These are phyloP conservation scores for Brassicogethes aeneus DNA, from an alignment of 2,888 invertebrate genomes.

Conservation along the genomic window DNA sequence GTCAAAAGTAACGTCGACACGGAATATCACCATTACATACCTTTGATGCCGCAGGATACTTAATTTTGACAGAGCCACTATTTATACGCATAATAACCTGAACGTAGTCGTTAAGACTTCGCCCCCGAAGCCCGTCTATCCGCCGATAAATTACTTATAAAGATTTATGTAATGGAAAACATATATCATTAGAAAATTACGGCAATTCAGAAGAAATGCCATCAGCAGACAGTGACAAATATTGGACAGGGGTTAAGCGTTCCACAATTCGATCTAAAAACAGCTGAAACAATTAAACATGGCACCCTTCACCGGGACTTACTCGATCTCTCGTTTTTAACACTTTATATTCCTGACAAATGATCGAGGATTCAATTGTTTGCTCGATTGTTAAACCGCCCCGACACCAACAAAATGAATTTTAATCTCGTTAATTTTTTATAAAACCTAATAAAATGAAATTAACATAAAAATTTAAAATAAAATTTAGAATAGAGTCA, in stretches of 20 bases:
- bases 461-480: too few relatives aligned
- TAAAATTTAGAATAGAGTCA: too few relatives aligned
- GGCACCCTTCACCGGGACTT: too few relatives aligned
- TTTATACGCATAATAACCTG: not conserved
- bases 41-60: too few relatives aligned
- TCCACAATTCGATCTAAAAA: conserved; percentile 35
- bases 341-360: conserved; percentile 44
- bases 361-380: conserved; percentile 18
- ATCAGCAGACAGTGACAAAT: conserved; percentile 37
- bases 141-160: conserved; percentile 38
- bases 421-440: too few relatives aligned
- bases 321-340: conserved; percentile 33
- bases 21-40: too few relatives aligned
- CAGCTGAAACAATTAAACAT: conserved; percentile 36
- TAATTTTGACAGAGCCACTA: too few relatives aligned
- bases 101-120: not conserved
- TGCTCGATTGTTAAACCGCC: too few relatives aligned
- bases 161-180: conserved; percentile 41
- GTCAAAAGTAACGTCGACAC: too few relatives aligned
- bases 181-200: conserved; percentile 40
- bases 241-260: conserved; percentile 35
- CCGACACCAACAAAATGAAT: too few relatives aligned
- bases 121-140: conserved; percentile 19
- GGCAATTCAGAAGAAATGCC: conserved; percentile 36
- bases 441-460: too few relatives aligned